A percentile compares a stretch with the other conserved stretches of the same genome.
phyloP scores from a whole-genome alignment of 2,888 invertebrate species.

The Eueremaeus valkanovi region DNA sequence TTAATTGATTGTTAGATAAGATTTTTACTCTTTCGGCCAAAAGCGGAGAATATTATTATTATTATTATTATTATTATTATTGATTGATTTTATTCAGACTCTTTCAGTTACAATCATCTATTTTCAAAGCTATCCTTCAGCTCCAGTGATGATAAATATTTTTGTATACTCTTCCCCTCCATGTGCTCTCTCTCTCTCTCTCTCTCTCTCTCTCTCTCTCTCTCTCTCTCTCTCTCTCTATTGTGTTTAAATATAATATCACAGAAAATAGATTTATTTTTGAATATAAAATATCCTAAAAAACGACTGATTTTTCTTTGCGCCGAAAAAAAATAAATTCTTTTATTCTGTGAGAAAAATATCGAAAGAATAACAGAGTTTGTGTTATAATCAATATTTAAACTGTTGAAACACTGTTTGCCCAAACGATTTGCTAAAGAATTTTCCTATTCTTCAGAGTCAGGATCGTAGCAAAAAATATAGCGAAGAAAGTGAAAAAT shows the following conservation, averaged over 20 bases:
- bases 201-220: neutral
- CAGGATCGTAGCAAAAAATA: no score
- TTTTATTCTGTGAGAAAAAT: neutral
- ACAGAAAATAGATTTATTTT: conserved; percentile 1
- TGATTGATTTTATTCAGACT: no score
- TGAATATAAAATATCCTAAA: neutral
- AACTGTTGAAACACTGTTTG: conserved; percentile 2
- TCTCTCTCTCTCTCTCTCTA: no score
- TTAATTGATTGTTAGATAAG: neutral
- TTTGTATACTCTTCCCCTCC: neutral
- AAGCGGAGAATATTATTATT: no score
- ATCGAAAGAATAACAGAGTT: neutral
- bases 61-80: no score
- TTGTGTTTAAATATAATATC: conserved; percentile 19
- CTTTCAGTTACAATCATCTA: no score
- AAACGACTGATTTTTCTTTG: neutral
- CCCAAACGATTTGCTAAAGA: neutral
- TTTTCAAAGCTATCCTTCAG: neutral
- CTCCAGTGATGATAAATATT: conserved; percentile 11
- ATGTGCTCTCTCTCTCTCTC: no score
- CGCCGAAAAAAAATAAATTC: no score
- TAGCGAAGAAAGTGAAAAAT: neutral
- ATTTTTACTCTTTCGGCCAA: no score
- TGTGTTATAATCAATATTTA: neutral
- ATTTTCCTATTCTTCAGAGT: no score